These are phyloP conservation scores for Cacoxenus indagator DNA, from an alignment of 2,888 invertebrate species.

Conservation along the genomic window DNA sequence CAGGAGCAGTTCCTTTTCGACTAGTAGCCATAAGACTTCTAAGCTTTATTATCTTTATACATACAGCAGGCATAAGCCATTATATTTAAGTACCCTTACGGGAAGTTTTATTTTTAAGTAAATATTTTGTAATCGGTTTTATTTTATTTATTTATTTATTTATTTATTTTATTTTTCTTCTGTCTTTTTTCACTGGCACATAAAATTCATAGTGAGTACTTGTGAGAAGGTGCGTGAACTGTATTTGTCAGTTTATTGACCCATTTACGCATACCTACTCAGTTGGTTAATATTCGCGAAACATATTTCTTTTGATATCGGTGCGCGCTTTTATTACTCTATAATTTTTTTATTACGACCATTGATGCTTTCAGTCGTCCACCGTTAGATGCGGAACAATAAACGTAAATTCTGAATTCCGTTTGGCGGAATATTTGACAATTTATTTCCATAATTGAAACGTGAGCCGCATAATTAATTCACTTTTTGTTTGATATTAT, in stretches of 20 bases:
- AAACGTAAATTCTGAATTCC: constrained; percentile 22
- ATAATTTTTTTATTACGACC: constrained; percentile 11
- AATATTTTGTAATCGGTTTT: too few relatives aligned
- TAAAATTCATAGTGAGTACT: not conserved
- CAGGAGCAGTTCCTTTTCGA: too few relatives aligned
- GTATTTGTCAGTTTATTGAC: constrained; percentile 24
- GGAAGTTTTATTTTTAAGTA: too few relatives aligned
- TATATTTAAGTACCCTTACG: too few relatives aligned
- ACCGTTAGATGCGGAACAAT: constrained; percentile 49
- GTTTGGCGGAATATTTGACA: constrained; percentile 29
- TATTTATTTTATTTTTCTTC: not conserved
- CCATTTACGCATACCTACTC: constrained; percentile 9
- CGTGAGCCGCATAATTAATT: constrained; percentile 45
- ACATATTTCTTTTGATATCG: constrained; percentile 22
- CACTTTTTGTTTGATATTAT: not conserved
- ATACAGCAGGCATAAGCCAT: too few relatives aligned
- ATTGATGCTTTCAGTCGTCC: constrained; percentile 30
- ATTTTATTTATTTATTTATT: constrained; percentile 26
- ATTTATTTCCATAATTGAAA: constrained; percentile 57
- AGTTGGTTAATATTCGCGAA: constrained; percentile 48
- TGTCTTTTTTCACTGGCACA: not conserved
- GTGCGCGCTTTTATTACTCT: constrained; percentile 14
- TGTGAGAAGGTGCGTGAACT: not conserved
- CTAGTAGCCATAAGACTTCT: too few relatives aligned
- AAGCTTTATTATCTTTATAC: too few relatives aligned